Base-by-base conservation (phyloP, 2,113 vertebrate species). In the Ptychochromis oligacanthus region DNA sequence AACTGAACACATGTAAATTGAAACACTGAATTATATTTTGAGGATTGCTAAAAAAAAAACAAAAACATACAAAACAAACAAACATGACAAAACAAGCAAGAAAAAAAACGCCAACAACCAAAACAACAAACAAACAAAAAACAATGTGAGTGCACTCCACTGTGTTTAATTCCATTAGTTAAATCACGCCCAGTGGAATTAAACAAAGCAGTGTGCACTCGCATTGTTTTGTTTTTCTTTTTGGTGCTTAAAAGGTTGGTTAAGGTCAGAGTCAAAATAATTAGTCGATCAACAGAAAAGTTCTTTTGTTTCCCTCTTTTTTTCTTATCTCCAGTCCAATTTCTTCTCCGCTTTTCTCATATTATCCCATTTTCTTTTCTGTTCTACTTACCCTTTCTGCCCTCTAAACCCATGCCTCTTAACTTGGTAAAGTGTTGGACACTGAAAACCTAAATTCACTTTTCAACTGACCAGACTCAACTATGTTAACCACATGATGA, bases 371-470 rank as follows among this genome's bases (percentile, higher is more conserved):
- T 60, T 79, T 59, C 43, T 76, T 62, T 22, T 28, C 74, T 52
- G 15, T 77, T 55, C n/a, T 77, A 62, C 83, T 55, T 83, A 74
- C 22, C 40, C 52, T 9, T 26, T 28, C 46, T 62, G 13, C 40
- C 49, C 17, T 76, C 60, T 40, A 57, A 77, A 64, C 31, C 20
- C 18, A 57, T 75, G 52, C 38, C 14, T 82, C 22, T 67, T 28
- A 26, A 46, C 49, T 31, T n/a, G 11, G 46, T 12, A 52, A 72
- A n/a, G 18, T 28, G 4, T 28, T 54, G 40, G 24, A 38, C 31
- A 52, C 24, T 67, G 80, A 87, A 83, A 11, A 17, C 40, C 52
- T 64, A 62, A 67, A 38, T 38, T 64, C 54, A n/a, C 17, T 46
- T 75, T 79, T 72, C 54, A 61, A 1, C 52, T 56, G 64, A 80